A percentile compares a stretch with the other conserved stretches of the same genome.
Conservation (phyloP, 2,888 invertebrate species). For the Psococerastis gibbosa region DNA sequence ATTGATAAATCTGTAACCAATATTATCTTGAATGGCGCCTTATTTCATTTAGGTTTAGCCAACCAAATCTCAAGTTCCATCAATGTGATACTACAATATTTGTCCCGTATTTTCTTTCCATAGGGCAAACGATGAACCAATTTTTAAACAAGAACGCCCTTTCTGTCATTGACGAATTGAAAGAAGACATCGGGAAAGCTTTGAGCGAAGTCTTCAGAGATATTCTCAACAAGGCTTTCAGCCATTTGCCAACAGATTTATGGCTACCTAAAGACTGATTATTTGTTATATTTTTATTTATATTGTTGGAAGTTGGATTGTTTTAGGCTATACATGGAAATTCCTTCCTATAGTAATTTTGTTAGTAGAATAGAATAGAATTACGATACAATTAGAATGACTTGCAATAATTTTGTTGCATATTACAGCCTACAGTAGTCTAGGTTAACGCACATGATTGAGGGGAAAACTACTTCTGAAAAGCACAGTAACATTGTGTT, state of each 20-base stretch:
- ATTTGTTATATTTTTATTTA: not conserved
- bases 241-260: constrained; percentile 34
- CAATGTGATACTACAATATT: too few relatives aligned
- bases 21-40: too few relatives aligned
- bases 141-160: constrained; percentile 38
- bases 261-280: constrained; percentile 26
- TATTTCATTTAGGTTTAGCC: too few relatives aligned
- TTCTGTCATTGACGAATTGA: constrained; percentile 36
- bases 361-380: not conserved
- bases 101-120: too few relatives aligned
- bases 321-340: not conserved
- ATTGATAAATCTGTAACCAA: too few relatives aligned
- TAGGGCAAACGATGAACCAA: constrained; percentile 35
- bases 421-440: too few relatives aligned
- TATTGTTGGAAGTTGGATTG: constrained; percentile 1
- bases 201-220: constrained; percentile 34
- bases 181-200: constrained; percentile 34
- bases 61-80: too few relatives aligned
- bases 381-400: too few relatives aligned
- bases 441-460: too few relatives aligned
- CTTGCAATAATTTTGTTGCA: too few relatives aligned
- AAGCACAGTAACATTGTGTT: too few relatives aligned
- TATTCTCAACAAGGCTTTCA: constrained; percentile 36
- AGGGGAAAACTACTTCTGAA: too few relatives aligned
- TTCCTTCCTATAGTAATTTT: not conserved